phyloP scores from a whole-genome alignment of 2,113 vertebrate genomes.

The Paraplagusia blochii region DNA sequence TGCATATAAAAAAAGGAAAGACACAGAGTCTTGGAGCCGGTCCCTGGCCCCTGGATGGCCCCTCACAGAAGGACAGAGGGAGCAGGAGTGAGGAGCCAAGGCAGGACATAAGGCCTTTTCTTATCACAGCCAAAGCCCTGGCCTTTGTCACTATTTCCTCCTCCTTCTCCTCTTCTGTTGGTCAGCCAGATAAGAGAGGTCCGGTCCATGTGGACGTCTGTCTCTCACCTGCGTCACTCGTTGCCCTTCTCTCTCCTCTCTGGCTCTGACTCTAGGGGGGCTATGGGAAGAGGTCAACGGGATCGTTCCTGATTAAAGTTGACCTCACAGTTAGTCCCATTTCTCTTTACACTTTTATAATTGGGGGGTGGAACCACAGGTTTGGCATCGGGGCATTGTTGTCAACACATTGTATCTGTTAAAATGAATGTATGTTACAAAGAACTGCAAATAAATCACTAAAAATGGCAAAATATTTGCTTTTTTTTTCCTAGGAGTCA shows the following conservation, averaged over 20 bases:
- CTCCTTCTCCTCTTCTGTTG: conserved; percentile 62
- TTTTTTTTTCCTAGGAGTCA: too few species aligned
- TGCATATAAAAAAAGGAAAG: conserved; percentile 28
- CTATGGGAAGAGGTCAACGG: conserved; percentile 45
- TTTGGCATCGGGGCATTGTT: background rate
- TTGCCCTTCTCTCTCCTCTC: conserved; percentile 69
- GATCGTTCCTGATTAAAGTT: conserved; percentile 51
- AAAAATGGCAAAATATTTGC: too few species aligned
- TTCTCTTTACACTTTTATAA: conserved; percentile 2
- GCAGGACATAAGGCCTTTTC: conserved; percentile 61
- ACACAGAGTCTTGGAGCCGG: conserved; percentile 18
- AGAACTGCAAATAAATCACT: background rate
- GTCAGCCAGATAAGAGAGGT: conserved; percentile 64
- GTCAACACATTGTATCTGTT: background rate
- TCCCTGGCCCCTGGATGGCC: conserved; percentile 54
- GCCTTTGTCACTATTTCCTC: conserved; percentile 69
- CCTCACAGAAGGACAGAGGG: conserved; percentile 22
- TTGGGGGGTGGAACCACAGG: background rate
- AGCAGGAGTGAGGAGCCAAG: conserved; percentile 36
- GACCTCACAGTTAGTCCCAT: conserved; percentile 53
- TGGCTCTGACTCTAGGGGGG: conserved; percentile 49
- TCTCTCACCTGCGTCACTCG: conserved; percentile 85
- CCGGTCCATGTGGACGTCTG: conserved; percentile 51
- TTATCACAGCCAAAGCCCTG: conserved; percentile 68
- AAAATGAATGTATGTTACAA: background rate